Percentiles rank a stretch among this genome's conserved stretches.
These are phyloP conservation scores for Pseudopleuronectes americanus DNA, from an alignment of 2,797 vertebrate genomes.

Conservation along the genomic window DNA sequence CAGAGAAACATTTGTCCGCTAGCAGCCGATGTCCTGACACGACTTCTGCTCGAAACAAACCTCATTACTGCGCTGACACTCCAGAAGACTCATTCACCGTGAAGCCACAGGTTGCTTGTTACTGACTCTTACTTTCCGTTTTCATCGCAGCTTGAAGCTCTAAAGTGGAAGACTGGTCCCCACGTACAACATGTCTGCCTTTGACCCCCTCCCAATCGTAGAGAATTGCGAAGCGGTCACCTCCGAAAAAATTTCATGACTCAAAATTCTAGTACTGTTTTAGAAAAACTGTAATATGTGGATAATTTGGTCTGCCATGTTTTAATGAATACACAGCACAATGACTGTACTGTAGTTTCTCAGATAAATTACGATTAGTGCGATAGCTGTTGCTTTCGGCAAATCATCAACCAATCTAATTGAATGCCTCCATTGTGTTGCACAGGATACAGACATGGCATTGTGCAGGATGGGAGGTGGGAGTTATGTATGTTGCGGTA, in stretches of 20 bases:
- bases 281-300: too few species aligned
- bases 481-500: constrained; percentile 38
- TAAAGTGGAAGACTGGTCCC: neutral
- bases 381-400: too few species aligned
- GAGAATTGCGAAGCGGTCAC: too few species aligned
- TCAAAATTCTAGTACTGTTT: too few species aligned
- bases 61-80: constrained; percentile 49
- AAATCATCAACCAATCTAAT: too few species aligned
- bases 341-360: too few species aligned
- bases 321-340: too few species aligned
- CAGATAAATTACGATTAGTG: too few species aligned
- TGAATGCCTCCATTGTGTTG: constrained; percentile 14
- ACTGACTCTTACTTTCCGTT: constrained; percentile 32
- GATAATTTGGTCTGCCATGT: too few species aligned
- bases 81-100: constrained; percentile 17
- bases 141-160: constrained; percentile 22
- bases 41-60: constrained; percentile 42
- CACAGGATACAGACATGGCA: constrained; percentile 9
- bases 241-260: too few species aligned
- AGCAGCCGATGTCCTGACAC: constrained; percentile 26
- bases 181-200: neutral
- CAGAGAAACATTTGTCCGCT: constrained; percentile 36
- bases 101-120: constrained; percentile 64
- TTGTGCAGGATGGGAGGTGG: constrained; percentile 24
- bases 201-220: constrained; percentile 30